Base-by-base conservation (phyloP, 2,797 vertebrate genomes). In the Silurus lanzhouensis region DNA sequence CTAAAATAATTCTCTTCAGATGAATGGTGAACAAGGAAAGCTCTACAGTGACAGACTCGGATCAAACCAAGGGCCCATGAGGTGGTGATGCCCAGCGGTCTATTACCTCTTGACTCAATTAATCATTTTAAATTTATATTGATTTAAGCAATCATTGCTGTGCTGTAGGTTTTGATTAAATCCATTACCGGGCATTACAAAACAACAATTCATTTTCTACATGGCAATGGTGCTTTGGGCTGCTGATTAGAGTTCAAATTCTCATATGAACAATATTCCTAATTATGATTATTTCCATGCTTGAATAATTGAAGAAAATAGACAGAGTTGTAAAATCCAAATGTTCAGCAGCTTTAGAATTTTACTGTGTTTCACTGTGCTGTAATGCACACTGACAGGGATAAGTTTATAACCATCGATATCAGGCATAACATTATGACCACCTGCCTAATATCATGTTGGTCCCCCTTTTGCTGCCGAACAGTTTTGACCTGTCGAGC, bases 121-220 rank as follows among this genome's bases (percentile, higher is more conserved):
- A 66, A 66, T 80, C 55, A 15, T 46, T 12, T 15, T 7, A 64
- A 67, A 67, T 61, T 67, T n/a, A 25, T 67, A 67, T 67, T 81
- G 63, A 81, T 31, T 67, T 7, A 57, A 55, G 22, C 2, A 67
- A 55, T 81, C n/a, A 55, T 31, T 67, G 25, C n/a, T 46, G 58
- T 67, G 79, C 46, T 81, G 5, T 67, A 6, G 25, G 79, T 55
- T 55, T 81, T 66, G n/a, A 81, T 67, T 31, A 55, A 81, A 67
- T 31, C 27, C 8, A 67, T 55, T 55, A 67, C 22, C 10, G 20
- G 46, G 3, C 46, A 81, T 81, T 77, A 64, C 1, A 67, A 52
- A 81, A 48, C n/a, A 48, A 81, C 46, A 27, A 64, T 25, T n/a
- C 0, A 52, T 52, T 52, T 63, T 46, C 76, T 38, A 31, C 22